Conservation (phyloP, 53 echinoderm and acorn worm species). For the Crossaster papposus region DNA sequence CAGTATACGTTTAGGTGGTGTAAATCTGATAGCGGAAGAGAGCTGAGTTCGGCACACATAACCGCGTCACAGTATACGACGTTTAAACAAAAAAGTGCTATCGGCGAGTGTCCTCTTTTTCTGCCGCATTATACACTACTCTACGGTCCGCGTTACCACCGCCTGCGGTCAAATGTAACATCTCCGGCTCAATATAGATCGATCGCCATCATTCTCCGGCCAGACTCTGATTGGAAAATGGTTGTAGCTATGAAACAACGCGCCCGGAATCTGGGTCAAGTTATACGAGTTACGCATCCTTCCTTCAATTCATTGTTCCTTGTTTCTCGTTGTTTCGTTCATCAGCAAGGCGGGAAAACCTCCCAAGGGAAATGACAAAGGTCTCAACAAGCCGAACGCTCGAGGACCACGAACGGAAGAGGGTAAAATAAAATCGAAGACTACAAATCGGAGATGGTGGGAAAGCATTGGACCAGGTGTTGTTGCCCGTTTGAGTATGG, state of each 20-base stretch:
- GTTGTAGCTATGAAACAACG: constrained; percentile 21
- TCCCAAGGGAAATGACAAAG: not conserved
- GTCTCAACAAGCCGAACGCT: constrained; percentile 11
- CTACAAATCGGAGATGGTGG: constrained; percentile 15
- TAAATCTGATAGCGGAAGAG: constrained; percentile 15
- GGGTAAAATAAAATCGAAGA: constrained; percentile 39
- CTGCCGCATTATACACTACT: not conserved
- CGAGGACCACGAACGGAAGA: not conserved
- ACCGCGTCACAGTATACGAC: not conserved
- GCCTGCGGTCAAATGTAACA: constrained; percentile 11
- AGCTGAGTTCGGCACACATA: constrained; percentile 4
- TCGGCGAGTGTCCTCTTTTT: constrained; percentile 4
- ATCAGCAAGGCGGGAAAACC: too few species aligned
- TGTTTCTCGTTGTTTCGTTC: not conserved
- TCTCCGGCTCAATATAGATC: constrained; percentile 15
- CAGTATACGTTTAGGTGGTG: not conserved
- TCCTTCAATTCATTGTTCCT: constrained; percentile 18
- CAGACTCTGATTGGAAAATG: constrained; percentile 2
- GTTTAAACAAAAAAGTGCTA: constrained; percentile 45
- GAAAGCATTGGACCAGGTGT: constrained; percentile 40
- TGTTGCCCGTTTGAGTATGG: constrained; percentile 5
- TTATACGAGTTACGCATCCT: not conserved
- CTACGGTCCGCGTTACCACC: not conserved
- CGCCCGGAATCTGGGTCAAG: constrained; percentile 34
- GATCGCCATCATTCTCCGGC: constrained; percentile 16